Conservation (phyloP, 2,113 vertebrate species). For the Lycocorax pyrrhopterus region DNA sequence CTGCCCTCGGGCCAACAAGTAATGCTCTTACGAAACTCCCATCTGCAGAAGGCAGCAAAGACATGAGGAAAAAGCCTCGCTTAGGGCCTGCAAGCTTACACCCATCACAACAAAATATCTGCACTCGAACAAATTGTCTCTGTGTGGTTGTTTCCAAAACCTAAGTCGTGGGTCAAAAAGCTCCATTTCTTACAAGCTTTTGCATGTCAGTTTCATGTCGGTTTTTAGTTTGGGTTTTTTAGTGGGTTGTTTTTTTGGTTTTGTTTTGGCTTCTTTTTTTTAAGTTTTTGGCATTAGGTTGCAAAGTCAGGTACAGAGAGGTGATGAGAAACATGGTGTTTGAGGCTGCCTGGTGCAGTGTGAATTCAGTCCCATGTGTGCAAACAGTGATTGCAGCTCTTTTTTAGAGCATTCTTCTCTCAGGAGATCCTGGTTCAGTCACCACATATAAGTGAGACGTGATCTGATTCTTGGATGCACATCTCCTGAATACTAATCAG, state of each 20-base stretch:
- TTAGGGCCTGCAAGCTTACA: neutral
- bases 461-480: neutral
- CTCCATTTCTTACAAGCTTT: neutral
- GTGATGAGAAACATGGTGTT: neutral
- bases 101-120: neutral
- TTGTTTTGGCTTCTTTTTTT: too few species aligned
- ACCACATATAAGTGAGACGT: fast-evolving
- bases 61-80: neutral
- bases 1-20: neutral
- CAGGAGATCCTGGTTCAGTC: neutral
- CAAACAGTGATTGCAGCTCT: neutral
- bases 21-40: neutral
- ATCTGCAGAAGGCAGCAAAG: neutral
- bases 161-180: neutral
- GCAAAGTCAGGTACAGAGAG: neutral
- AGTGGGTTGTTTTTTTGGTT: too few species aligned
- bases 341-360: neutral
- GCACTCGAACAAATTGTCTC: neutral
- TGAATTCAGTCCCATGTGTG: neutral
- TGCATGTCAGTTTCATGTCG: fast-evolving
- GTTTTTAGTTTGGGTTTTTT: neutral
- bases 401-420: neutral
- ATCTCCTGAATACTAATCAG: neutral
- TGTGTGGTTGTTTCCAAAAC: neutral
- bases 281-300: neutral